Evolutionary conservation across 1,140 invertebrate genomes (phyloP), one percentile per base, ranked within the genome.

Genomic region (Vanessa atalanta): DNA sequence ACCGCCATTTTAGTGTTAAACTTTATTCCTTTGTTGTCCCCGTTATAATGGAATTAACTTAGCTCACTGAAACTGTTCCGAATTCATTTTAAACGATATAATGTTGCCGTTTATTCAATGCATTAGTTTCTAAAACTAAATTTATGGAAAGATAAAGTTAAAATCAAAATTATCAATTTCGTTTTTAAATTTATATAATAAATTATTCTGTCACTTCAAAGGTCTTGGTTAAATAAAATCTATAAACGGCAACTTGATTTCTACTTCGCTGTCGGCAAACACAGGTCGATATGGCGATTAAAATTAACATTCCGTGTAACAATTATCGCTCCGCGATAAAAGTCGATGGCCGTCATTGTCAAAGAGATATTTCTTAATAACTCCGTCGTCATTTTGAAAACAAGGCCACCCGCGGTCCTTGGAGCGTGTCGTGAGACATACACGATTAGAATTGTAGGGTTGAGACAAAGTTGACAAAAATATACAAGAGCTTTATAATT

Each of bases 361-460:
- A 77, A 73, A 78, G 72, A 72, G 72, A 64, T 76, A 73, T 77
- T 83, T 82, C 77, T 72, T 76, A 76, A 85, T 82, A 83, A 81
- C 82, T 82, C 72, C 75, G 76, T 70, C 75, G 78, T 81, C 75
- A 76, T 79, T 79, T 79, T 67, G 51, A 55, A 75, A 76, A 70
- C 65, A 71, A 55, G 73, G 73, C 75, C 70, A 73, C 72, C 78
- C 75, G 14, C 73, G 76, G 69, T 60, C 70, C 61, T 73, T 47
- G 47, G 72, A 73, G 31, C 37, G 65, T 53, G 69, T 60, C 69
- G 57, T 70, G 26, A 70, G 57, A 70, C 23, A 61, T 57, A 31
- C 16, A 43, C 47, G 16, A 65, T 64, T 72, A 26, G 63, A 47
- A 50, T 50, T 63, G 26, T 53, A 57, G 61, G 55, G 50, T 31